Conservation (phyloP, 53 echinoderm and acorn worm species). For the Echinarachnius parma region DNA sequence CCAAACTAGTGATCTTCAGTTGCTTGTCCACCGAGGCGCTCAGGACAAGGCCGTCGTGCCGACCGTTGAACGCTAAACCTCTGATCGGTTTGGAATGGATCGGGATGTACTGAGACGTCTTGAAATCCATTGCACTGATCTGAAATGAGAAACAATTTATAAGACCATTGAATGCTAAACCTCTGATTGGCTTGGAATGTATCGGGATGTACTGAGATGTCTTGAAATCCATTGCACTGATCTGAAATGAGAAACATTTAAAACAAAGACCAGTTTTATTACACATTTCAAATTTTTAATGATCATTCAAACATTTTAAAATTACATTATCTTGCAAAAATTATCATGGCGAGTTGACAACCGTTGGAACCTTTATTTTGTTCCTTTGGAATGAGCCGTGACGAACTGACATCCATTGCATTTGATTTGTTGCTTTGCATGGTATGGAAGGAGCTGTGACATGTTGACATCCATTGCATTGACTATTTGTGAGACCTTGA, state of each 20-base stretch:
- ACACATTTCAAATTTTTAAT: no score
- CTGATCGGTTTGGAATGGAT: constrained; percentile 81
- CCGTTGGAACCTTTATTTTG: no score
- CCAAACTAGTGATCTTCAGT: constrained; percentile 83
- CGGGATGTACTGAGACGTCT: constrained; percentile 74
- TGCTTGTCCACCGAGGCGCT: constrained; percentile 82
- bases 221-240: constrained; percentile 73
- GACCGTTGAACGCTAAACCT: constrained; percentile 63
- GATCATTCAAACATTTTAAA: no score
- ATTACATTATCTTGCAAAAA: no score
- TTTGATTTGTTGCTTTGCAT: no score
- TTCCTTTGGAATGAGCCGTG: no score
- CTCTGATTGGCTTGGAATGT: constrained; percentile 77
- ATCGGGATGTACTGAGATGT: constrained; percentile 81
- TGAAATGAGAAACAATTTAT: constrained; percentile 5
- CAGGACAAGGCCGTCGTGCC: constrained; percentile 79
- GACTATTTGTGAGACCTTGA: no score
- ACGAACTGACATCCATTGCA: no score
- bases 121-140: constrained; percentile 79
- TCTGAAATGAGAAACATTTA: constrained; percentile 33
- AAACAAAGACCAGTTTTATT: no score
- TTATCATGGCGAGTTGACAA: no score
- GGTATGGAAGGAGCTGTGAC: no score
- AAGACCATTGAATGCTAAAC: constrained; percentile 51
- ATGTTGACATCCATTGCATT: no score